Base-by-base conservation (phyloP, 1,140 invertebrate species). In the Bombus picipes region DNA sequence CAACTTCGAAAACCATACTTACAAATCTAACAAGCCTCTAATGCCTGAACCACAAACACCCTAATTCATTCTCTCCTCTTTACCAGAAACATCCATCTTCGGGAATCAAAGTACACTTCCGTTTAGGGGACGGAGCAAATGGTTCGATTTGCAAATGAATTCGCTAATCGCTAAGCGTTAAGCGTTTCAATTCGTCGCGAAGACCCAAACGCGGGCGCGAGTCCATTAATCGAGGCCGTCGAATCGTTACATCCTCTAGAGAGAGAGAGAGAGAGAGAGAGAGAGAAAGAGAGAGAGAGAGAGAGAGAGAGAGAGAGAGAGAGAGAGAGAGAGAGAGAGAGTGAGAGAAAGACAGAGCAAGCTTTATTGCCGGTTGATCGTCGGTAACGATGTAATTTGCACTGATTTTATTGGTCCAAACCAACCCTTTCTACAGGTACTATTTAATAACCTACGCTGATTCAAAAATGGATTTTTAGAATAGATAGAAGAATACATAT, bases 391-490 rank as follows among this genome's bases (percentile, higher is more conserved):
- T 89, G 83, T 86, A 89, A 89, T 89, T 89, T 87, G 80, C 84
- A 75, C 87, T 57, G 87, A 89, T 89, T 88, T 89, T 89, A 89
- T 89, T 88, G 80, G 79, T 71, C 87, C 70, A 66, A 81, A 78
- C 75, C 2, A 8, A 59, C 75, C 77, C 84, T 70, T 73, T 57
- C 71, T 75, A 86, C 86, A 80, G 87, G 6, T 66, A 66, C 3
- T n/a, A 62, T n/a, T 28, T 62, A 62, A 62, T 62, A 62, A 62
- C 28, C 59, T n/a, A 62, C 28, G 59, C 3, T 13, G 12, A 53
- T 22, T 22, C 18, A 22, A 22, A 22, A 53, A 22, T 53, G 1
- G 18, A 53, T 53, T 53, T 53, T 53, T 53, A 22, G 18, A 53
- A 53, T 22, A 53, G 18, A 6, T 53, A 53, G 5, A 18, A 53